A percentile compares a stretch with the other conserved stretches of the same genome.
Evolutionary conservation across 2,888 invertebrate species (phyloP).

Genomic region (Drosophila formosana): DNA sequence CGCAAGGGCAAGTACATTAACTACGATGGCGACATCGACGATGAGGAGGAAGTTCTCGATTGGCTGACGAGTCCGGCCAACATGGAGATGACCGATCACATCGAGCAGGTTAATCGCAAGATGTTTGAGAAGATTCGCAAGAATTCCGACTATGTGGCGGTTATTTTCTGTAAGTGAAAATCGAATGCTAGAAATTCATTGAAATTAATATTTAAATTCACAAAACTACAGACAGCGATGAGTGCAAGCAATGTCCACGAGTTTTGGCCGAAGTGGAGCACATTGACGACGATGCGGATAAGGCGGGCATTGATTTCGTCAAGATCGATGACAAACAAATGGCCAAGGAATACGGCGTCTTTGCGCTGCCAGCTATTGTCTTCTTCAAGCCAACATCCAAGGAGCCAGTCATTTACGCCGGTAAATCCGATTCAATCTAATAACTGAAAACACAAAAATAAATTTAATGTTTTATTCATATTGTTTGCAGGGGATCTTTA

Average conservation of each 20-base stretch:
- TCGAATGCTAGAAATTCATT: no score
- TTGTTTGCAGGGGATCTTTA: constrained; percentile 90
- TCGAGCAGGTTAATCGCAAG: constrained; percentile 95
- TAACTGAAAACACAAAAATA: not conserved
- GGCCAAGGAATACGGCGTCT: constrained; percentile 95
- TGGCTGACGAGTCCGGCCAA: constrained; percentile 97
- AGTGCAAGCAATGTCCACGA: constrained; percentile 96
- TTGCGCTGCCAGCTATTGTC: constrained; percentile 94
- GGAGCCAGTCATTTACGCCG: constrained; percentile 96
- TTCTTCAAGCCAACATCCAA: constrained; percentile 95
- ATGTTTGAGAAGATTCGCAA: constrained; percentile 97
- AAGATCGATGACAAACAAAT: constrained; percentile 95
- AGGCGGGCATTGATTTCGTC: constrained; percentile 95
- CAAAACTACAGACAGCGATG: constrained; percentile 92
- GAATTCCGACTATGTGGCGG: constrained; percentile 95
- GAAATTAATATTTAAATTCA: not conserved
- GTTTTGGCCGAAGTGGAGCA: constrained; percentile 95
- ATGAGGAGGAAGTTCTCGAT: constrained; percentile 94
- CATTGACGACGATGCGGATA: constrained; percentile 96
- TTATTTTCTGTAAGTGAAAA: constrained; percentile 97
- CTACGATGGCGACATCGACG: constrained; percentile 96
- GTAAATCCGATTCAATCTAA: constrained; percentile 84
- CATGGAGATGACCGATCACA: constrained; percentile 97
- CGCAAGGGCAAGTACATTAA: constrained; percentile 95
- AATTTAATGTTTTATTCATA: not conserved